phyloP scores from a whole-genome alignment of 1,140 invertebrate species.

The Grapholita molesta region DNA sequence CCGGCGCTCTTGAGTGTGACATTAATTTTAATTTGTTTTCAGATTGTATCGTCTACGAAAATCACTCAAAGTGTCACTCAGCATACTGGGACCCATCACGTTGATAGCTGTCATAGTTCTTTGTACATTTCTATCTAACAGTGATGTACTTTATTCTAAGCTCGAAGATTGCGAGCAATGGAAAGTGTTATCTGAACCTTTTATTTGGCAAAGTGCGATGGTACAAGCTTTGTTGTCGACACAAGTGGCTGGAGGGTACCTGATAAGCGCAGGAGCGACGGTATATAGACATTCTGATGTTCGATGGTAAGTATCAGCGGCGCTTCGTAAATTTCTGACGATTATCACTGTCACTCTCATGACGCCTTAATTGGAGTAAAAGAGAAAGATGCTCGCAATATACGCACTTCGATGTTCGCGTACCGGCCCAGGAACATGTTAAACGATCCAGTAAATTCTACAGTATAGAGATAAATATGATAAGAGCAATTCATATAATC shows the following conservation, averaged over 20 bases:
- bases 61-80: slow-evolving; percentile 50
- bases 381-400: too few relatives aligned
- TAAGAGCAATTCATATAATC: too few relatives aligned
- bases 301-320: slow-evolving; percentile 54
- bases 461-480: too few relatives aligned
- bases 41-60: slow-evolving; percentile 60
- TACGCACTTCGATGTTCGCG: too few relatives aligned
- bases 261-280: slow-evolving; percentile 59
- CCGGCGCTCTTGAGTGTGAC: neutral
- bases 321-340: too few relatives aligned
- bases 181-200: slow-evolving; percentile 47
- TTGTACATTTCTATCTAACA: slow-evolving; percentile 51
- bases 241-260: slow-evolving; percentile 56
- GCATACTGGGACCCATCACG: slow-evolving; percentile 40
- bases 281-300: slow-evolving; percentile 63
- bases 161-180: slow-evolving; percentile 57
- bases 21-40: slow-evolving; percentile 24
- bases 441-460: too few relatives aligned
- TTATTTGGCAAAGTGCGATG: slow-evolving; percentile 62
- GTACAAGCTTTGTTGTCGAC: slow-evolving; percentile 63
- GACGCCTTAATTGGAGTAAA: too few relatives aligned
- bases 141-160: slow-evolving; percentile 32
- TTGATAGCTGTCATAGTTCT: slow-evolving; percentile 47
- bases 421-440: too few relatives aligned
- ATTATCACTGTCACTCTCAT: too few relatives aligned